Evolutionary conservation across 2,797 vertebrate genomes (phyloP), one percentile per base, ranked within the genome.

Genomic region (Enteromius unitaeniatus): DNA sequence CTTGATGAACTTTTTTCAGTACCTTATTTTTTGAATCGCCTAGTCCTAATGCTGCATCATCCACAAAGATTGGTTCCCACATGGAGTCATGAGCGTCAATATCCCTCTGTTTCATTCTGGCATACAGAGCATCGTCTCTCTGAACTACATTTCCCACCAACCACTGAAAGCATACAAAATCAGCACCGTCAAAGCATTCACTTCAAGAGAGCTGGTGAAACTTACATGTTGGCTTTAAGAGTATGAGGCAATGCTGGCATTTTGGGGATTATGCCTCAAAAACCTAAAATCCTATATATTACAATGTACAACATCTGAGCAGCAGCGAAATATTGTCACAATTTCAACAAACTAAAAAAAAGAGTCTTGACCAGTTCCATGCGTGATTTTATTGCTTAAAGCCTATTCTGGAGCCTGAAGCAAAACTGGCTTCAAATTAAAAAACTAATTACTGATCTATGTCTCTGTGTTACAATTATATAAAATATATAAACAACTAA

Each of bases 31-130:
- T 95, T 84, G 93, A 94, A 82, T 95, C 94, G 0, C 94, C 92
- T 75, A 96, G 94, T 88, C 95, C 95, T 72, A 96, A 91, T 13
- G 92, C 91, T 67, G 93, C 92, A 28, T 96, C 95, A 62, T 95
- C 95, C 91, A 96, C 90, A 90, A 96, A 96, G 88, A 96, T 95
- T 0, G 95, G 95, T 69, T 96, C 95, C 95, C 95, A 96, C 92
- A 96, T 93, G 0, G 95, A 90, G 85, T 95, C 94, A 73, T 95
- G 94, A 26, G 92, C 93, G 40, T 95, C 95, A 7, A 95, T 92
- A 80, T 96, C 95, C 86, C 95, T 92, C 87, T 95, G 94, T 87
- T 95, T 96, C 95, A 95, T 96, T 90, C 95, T 92, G 78, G 94
- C 93, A 78, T 95, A 96, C 87, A 96, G 88, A 67, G 94, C 93